These are phyloP conservation scores for Apamea crenata DNA, from an alignment of 2,888 invertebrate genomes.

Conservation along the genomic window DNA sequence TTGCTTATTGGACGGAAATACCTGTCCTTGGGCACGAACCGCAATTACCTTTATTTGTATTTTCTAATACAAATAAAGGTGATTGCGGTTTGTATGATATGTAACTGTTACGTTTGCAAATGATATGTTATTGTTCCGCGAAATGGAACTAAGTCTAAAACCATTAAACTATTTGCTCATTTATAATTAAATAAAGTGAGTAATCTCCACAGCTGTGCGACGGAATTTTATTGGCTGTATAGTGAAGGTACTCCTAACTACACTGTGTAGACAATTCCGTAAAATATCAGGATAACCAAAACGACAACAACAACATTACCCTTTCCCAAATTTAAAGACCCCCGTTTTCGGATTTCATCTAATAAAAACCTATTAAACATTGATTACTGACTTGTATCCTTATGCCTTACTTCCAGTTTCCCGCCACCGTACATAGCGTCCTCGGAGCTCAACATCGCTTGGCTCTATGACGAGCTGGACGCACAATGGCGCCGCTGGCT, in stretches of 20 bases:
- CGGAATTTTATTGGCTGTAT: neutral
- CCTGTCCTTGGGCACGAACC: slow-evolving; percentile 5
- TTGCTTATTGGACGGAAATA: slow-evolving; percentile 35
- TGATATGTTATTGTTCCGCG: neutral
- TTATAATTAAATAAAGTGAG: slow-evolving; percentile 9
- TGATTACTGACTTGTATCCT: slow-evolving; percentile 18
- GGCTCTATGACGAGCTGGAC: slow-evolving; percentile 97
- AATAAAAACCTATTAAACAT: neutral
- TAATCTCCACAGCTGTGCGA: neutral
- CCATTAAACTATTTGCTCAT: neutral
- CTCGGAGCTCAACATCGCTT: slow-evolving; percentile 95
- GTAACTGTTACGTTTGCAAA: neutral
- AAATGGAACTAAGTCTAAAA: neutral
- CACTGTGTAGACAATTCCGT: neutral
- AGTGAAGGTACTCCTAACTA: neutral
- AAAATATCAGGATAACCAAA: neutral
- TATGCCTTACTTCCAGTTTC: slow-evolving; percentile 90
- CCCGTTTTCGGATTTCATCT: neutral
- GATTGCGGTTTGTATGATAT: neutral
- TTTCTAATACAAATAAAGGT: neutral
- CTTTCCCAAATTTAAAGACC: neutral
- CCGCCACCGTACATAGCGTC: slow-evolving; percentile 96
- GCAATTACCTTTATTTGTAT: slow-evolving; percentile 24
- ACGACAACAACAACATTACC: no score
- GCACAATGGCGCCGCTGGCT: slow-evolving; percentile 98